Base-by-base conservation (phyloP, 2,113 vertebrate genomes). In the Seriola rivoliana region DNA sequence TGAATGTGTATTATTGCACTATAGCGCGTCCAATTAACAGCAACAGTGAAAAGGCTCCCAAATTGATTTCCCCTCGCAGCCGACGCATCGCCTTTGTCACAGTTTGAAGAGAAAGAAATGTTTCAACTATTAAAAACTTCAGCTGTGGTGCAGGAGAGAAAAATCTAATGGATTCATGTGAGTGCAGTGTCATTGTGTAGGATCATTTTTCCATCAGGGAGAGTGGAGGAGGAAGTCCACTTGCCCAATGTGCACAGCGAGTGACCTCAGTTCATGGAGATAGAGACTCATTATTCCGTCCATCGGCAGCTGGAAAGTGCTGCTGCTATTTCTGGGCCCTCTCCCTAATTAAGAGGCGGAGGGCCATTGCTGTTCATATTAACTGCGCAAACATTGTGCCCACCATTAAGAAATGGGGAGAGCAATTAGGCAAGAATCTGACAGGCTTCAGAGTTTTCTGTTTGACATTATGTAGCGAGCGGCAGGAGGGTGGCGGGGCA, bases 351-450 rank as follows among this genome's bases (percentile, higher is more conserved):
- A 84, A 78, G 54, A 36, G 44, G 64, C 60, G 64, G 62, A 80
- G 76, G 64, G 58, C 69, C 57, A 11, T 3, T 72, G 62, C 74
- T 75, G 70, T 59, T 73, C 71, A 50, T 72, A 46, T 52, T 88
- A 88, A 89, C 88, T 82, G 81, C 13, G 1, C 46, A 72, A 75
- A 70, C 23, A 17, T n/a, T 66, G 72, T 81, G 65, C 36, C 82
- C 68, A 59, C 71, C 82, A 80, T 90, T 86, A 88, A 59, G 19
- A 74, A 75, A 76, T 2, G 4, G 44, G 60, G 57, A 46, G 73
- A 54, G 73, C 80, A 91, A 91, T 92, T 92, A 90, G 50, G 75
- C 44, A 64, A 44, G 71, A 90, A 84, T 83, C 65, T 66, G 82
- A 84, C 68, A 76, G 81, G 78, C 69, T 80, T 69, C 11, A 36